Evolutionary conservation across 2,797 vertebrate genomes (phyloP), one percentile per base, ranked within the genome.

Genomic region (Sebastes oblongus): DNA sequence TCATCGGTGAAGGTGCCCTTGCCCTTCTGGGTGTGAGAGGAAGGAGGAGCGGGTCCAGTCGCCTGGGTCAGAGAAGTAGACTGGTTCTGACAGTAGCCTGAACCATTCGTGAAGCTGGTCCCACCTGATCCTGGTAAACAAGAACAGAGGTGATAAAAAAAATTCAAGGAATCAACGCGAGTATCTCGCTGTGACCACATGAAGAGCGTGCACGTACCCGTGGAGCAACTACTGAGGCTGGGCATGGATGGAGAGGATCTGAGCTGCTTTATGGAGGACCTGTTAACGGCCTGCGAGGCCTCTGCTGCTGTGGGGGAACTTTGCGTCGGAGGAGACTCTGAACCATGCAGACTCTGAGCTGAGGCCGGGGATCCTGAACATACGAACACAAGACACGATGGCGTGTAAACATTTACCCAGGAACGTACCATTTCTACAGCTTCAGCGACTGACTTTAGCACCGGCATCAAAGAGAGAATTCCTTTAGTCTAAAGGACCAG

Each of bases 1-100:
- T 99, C 98, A 0, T 99, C 98, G 0, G 98, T 99, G 91, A 99
- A 99, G 25, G 96, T 99, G 85, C 97, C 97, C 72, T 97, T 99
- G 79, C 96, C 94, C 91, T 96, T 98, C 85, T 94, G 94, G 29
- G 83, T 64, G 22, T 91, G 84, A 1, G 96, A 92, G 14, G 95
- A 89, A 4, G 93, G 76, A 1, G 94, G 83, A 66, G 94, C 83
- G 8, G 96, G n/a, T 61, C 96, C 90, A 0, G 94, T 91, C 1
- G 61, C 55, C 55, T 91, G 92, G 58, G 84, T 75, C 66, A 78
- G 52, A 30, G 90, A 80, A n/a, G 70, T 24, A 52, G 86, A 80
- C 18, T 96, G 94, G 91, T 94, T 96, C 91, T 90, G 97, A 87
- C 93, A 94, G 6, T 95, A 91, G 62, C 93, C 94, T 36, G 96